Percentiles rank a stretch among this genome's conserved stretches.
Evolutionary conservation across 2,113 vertebrate species (phyloP).

Genomic region (Mola mola): DNA sequence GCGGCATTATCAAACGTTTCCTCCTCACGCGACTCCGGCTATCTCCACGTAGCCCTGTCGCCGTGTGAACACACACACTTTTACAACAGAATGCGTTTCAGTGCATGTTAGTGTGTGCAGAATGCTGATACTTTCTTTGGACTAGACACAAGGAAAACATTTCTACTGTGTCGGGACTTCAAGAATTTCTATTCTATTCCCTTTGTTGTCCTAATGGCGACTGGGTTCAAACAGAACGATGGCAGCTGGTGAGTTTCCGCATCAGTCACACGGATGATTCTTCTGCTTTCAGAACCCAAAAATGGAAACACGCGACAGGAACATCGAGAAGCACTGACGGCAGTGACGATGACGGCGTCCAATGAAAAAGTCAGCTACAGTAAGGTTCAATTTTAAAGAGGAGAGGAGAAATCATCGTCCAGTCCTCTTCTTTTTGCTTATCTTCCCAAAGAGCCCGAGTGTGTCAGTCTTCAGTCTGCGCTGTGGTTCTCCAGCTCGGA

Average conservation of each 20-base stretch:
- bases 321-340: slow-evolving; percentile 54
- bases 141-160: slow-evolving; percentile 48
- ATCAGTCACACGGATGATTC: slow-evolving; percentile 30
- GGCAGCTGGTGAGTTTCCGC: slow-evolving; percentile 43
- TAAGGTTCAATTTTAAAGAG: slow-evolving; percentile 15
- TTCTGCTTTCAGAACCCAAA: slow-evolving; percentile 32
- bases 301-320: slow-evolving; percentile 28
- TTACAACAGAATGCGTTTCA: slow-evolving; percentile 24
- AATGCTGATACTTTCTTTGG: slow-evolving; percentile 62
- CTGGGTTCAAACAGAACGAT: slow-evolving; percentile 28
- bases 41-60: slow-evolving; percentile 27
- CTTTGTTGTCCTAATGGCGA: slow-evolving; percentile 12
- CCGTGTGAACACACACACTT: slow-evolving; percentile 28
- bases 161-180: slow-evolving; percentile 9
- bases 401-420: slow-evolving; percentile 15
- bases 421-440: slow-evolving; percentile 48
- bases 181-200: slow-evolving; percentile 27
- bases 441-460: no score
- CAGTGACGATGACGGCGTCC: slow-evolving; percentile 33
- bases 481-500: slow-evolving; percentile 96
- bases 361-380: slow-evolving; percentile 28
- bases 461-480: slow-evolving; percentile 85
- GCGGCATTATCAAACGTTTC: slow-evolving; percentile 22
- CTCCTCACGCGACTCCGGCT: slow-evolving; percentile 12
- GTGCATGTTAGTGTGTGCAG: slow-evolving; percentile 57